Evolutionary conservation across 2,797 vertebrate genomes (phyloP).

Genomic region (Dromococcyx pavoninus): DNA sequence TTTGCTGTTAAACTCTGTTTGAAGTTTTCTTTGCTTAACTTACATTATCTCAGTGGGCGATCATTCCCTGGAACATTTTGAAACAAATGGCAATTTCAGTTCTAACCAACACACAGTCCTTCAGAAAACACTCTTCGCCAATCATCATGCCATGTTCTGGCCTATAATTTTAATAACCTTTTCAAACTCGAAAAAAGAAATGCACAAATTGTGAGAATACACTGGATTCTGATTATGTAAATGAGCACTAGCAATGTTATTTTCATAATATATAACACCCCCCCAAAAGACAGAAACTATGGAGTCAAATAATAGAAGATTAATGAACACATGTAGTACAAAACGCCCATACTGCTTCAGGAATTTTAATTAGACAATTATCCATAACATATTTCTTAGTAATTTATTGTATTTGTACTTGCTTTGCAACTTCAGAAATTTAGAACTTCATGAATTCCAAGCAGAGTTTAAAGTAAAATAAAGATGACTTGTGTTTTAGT

Average conservation of each 20-base stretch:
- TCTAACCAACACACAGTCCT: slow-evolving; percentile 34
- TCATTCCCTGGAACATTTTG: slow-evolving; percentile 70
- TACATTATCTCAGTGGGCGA: slow-evolving; percentile 67
- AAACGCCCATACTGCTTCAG: not conserved
- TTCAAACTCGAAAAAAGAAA: not conserved
- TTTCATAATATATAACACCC: not conserved
- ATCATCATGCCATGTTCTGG: not conserved
- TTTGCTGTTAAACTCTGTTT: slow-evolving; percentile 47
- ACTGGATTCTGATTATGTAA: not conserved
- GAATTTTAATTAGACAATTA: slow-evolving; percentile 10
- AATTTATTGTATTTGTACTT: not conserved
- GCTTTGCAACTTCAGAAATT: not conserved
- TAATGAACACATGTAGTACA: not conserved
- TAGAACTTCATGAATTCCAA: not conserved
- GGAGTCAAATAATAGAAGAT: not conserved
- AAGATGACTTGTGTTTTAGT: not conserved
- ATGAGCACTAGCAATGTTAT: not conserved
- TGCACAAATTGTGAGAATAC: not conserved
- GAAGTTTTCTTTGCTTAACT: slow-evolving; percentile 66
- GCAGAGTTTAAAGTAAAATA: not conserved
- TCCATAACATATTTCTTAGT: not conserved
- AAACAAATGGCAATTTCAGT: slow-evolving; percentile 67
- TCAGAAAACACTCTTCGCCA: not conserved
- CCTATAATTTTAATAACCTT: not conserved
- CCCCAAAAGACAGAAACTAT: not conserved